phyloP scores from a whole-genome alignment of 2,113 vertebrate species.

The Oxygymnocypris stewartii region DNA sequence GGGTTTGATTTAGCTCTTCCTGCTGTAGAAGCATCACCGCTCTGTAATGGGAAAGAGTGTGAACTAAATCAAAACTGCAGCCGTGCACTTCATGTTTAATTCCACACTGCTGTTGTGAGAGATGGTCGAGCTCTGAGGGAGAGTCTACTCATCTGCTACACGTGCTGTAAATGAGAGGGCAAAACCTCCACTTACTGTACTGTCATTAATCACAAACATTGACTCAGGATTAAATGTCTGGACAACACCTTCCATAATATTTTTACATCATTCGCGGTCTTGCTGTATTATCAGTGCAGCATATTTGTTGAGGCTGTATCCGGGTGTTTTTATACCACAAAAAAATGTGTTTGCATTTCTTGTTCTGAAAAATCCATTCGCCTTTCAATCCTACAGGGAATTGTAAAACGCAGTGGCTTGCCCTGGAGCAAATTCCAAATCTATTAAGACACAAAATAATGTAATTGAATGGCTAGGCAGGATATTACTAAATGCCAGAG shows the following conservation, averaged over 20 bases:
- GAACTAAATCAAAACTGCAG: constrained; percentile 45
- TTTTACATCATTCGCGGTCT: neutral
- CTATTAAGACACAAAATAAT: constrained; percentile 66
- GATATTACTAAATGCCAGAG: constrained; percentile 65
- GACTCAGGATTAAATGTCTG: neutral
- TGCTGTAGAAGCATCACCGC: neutral
- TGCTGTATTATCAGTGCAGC: neutral
- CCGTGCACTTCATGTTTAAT: constrained; percentile 47
- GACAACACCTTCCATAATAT: neutral
- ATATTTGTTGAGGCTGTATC: neutral
- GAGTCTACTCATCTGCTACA: constrained; percentile 38
- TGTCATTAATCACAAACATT: constrained; percentile 25
- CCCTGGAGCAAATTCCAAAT: constrained; percentile 55
- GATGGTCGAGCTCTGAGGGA: constrained; percentile 37
- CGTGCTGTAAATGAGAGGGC: constrained; percentile 35
- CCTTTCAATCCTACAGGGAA: constrained; percentile 55
- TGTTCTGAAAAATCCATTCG: constrained; percentile 59
- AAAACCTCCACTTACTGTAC: constrained; percentile 26
- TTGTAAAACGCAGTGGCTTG: constrained; percentile 64
- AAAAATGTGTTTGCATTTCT: constrained; percentile 52
- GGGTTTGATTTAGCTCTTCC: neutral
- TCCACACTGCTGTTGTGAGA: constrained; percentile 36
- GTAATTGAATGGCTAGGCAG: constrained; percentile 73
- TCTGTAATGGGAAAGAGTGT: constrained; percentile 26
- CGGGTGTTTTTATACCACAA: neutral